Base-by-base conservation (phyloP, 2,113 vertebrate species). In the Bubo blakistoni region DNA sequence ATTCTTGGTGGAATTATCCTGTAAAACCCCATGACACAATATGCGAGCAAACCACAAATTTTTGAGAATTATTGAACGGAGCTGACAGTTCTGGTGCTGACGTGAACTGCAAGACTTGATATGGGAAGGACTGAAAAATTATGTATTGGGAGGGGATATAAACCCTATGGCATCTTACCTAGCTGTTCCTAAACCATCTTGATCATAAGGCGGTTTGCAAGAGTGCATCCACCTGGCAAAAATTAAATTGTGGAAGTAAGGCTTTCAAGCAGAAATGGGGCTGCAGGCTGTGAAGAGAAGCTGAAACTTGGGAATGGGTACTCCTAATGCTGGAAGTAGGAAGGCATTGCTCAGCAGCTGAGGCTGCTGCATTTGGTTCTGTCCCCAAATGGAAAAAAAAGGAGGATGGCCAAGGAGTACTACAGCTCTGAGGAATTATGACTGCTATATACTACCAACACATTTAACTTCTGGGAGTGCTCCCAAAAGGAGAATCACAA, bases 21-120 rank as follows among this genome's bases (percentile, higher is more conserved):
- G 62, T 86, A 92, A 95, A 97, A 88, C 49, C 55, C 57, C 74
- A 62, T 70, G 62, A 94, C 71, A 94, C 21, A 70, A 51, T 82
- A 88, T 67, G 17, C 0, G 2, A 87, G 76, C 38, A 90, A 96
- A 80, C 90, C 82, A 90, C 85, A 81, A 3, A 57, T 66, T 92
- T 55, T 90, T 4, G 51, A 86, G 58, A 81, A 63, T 62, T 86
- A 83, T 82, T 96, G 38, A 86, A 91, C 90, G 24, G 38, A 94
- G 29, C 20, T 95, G 71, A 88, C 71, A 71, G 32, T 58, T 86
- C 42, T 86, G 16, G 16, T 81, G 55, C 27, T 81, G 47, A 55
- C 55, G 29, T 38, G 63, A 90, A 74, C 19, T 61, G 38, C 20
- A 92, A 73, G 38, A 70, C 6, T 47, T 62, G 51, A 47, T 34